phyloP scores from a whole-genome alignment of 2,888 invertebrate species.

The Frankliniella fusca region DNA sequence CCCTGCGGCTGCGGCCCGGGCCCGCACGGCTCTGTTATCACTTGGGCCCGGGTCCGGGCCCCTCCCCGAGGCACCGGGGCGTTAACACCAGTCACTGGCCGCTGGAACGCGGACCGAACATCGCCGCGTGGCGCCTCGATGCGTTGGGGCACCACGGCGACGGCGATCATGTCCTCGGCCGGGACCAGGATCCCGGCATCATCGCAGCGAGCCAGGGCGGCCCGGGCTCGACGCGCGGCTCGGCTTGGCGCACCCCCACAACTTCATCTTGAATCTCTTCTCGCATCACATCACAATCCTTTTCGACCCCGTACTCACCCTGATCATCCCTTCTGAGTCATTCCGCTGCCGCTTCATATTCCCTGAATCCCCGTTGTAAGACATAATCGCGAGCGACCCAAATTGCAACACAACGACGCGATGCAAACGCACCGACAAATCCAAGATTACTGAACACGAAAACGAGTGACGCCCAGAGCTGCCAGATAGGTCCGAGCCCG shows the following conservation, averaged over 20 bases:
- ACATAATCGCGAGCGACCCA: not conserved
- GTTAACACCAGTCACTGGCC: too few species aligned
- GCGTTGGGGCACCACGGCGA: not conserved
- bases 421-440: conserved; percentile 12
- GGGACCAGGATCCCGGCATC: not conserved
- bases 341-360: conserved; percentile 12
- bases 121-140: too few species aligned
- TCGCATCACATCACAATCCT: not conserved
- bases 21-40: too few species aligned
- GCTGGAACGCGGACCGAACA: too few species aligned
- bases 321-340: conserved; percentile 15
- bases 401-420: not conserved
- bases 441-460: conserved; percentile 24
- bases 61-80: too few species aligned
- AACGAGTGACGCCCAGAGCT: conserved; percentile 9
- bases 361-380: not conserved
- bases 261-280: not conserved
- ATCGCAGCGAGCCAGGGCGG: not conserved
- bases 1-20: not conserved
- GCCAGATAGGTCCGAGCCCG: too few species aligned
- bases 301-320: conserved; percentile 1
- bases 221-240: not conserved
- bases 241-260: not conserved
- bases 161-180: not conserved
- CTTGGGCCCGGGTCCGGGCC: too few species aligned